phyloP scores from a whole-genome alignment of 2,113 vertebrate genomes.

The Colinus virginianus region DNA sequence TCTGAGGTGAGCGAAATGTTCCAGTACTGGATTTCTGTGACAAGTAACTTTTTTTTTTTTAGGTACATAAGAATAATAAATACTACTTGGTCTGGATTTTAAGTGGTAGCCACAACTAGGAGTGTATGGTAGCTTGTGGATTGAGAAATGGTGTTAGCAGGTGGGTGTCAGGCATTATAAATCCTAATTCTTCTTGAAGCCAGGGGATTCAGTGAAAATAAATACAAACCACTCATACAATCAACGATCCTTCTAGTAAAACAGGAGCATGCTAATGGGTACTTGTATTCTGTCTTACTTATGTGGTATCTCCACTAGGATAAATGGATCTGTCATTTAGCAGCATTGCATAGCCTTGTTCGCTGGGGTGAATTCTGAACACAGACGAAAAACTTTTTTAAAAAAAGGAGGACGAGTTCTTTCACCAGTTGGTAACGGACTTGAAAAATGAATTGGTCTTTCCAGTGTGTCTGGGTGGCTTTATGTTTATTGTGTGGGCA shows the following conservation, averaged over 20 bases:
- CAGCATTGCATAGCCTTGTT: background rate
- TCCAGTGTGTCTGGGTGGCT: background rate
- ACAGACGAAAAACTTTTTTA: background rate
- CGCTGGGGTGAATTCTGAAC: background rate
- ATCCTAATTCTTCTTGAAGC: background rate
- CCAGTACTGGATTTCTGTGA: background rate
- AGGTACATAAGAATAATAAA: background rate
- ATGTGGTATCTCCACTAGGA: background rate
- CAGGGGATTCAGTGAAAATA: background rate
- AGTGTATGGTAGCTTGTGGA: background rate
- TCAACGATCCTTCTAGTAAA: background rate
- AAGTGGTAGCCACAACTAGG: background rate
- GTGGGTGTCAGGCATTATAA: background rate
- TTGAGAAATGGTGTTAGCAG: background rate
- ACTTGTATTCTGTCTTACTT: background rate
- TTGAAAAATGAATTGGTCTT: background rate
- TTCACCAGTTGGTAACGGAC: background rate
- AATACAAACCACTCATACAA: background rate
- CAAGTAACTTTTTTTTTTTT: background rate
- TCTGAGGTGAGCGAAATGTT: background rate
- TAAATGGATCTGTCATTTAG: background rate
- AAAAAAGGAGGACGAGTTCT: background rate
- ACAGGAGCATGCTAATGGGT: background rate
- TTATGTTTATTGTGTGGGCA: background rate
- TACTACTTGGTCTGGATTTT: background rate